These are phyloP conservation scores for Emydura subglobosa DNA, from an alignment of 2,113 vertebrate genomes.

Conservation along the genomic window DNA sequence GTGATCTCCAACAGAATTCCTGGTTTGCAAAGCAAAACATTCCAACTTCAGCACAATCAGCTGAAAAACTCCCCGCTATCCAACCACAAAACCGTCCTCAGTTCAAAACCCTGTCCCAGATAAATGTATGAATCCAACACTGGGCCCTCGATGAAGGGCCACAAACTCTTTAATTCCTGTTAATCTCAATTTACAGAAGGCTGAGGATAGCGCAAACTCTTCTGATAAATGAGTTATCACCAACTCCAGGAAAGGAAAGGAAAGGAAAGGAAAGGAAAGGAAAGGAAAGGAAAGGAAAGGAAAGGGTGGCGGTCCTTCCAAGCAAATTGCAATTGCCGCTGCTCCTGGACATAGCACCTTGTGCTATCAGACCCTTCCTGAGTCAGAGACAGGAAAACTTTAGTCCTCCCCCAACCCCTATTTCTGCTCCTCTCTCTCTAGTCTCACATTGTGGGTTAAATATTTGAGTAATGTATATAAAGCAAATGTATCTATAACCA, in stretches of 20 bases:
- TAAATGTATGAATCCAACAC: neutral
- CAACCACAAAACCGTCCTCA: accelerated
- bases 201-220: neutral
- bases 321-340: conserved; percentile 2
- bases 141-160: neutral
- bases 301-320: conserved; percentile 48
- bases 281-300: too few species aligned
- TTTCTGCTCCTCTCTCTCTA: neutral
- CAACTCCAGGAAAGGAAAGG: conserved; percentile 61
- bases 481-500: conserved; percentile 39
- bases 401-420: neutral
- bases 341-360: neutral
- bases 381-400: neutral
- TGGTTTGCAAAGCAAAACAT: neutral
- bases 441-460: neutral
- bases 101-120: neutral
- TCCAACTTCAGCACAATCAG: neutral
- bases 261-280: too few species aligned
- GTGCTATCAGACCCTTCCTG: accelerated
- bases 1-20: neutral
- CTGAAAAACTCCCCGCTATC: neutral
- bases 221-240: conserved; percentile 69
- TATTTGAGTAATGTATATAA: neutral
- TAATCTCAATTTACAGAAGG: conserved; percentile 61
- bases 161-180: conserved; percentile 21